phyloP scores from a whole-genome alignment of 2,797 vertebrate genomes.

The Potorous gilbertii region DNA sequence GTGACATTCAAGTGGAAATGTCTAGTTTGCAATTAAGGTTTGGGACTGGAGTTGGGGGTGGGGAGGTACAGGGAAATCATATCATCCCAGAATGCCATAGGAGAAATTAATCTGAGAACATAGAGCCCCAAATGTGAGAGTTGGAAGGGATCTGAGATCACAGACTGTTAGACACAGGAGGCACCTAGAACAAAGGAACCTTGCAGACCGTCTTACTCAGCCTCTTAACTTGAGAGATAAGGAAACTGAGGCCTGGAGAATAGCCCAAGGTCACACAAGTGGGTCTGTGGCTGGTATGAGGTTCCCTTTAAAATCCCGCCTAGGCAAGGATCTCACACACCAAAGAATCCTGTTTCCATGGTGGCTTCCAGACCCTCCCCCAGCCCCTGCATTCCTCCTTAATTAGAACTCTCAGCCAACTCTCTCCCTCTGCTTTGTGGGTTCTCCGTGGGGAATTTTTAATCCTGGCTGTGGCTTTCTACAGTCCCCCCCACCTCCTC shows the following conservation, averaged over 20 bases:
- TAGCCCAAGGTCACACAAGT: not conserved
- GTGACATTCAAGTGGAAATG: not conserved
- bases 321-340: not conserved
- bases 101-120: not conserved
- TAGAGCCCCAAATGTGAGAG: not conserved
- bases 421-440: conserved; percentile 2
- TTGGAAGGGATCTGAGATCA: not conserved
- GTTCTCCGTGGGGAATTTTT: not conserved
- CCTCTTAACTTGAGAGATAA: not conserved
- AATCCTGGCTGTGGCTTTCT: not conserved
- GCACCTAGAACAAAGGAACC: not conserved
- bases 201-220: not conserved
- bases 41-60: not conserved
- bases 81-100: not conserved
- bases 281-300: not conserved
- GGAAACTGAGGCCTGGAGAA: not conserved
- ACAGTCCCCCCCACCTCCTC: not conserved
- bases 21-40: not conserved
- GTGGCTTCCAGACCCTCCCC: not conserved
- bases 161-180: not conserved
- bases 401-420: conserved; percentile 7
- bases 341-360: not conserved
- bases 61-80: not conserved
- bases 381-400: conserved; percentile 2
- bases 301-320: not conserved